Evolutionary conservation across 1,140 invertebrate species (phyloP), one percentile per base, ranked within the genome.

Genomic region (Fopius arisanus): DNA sequence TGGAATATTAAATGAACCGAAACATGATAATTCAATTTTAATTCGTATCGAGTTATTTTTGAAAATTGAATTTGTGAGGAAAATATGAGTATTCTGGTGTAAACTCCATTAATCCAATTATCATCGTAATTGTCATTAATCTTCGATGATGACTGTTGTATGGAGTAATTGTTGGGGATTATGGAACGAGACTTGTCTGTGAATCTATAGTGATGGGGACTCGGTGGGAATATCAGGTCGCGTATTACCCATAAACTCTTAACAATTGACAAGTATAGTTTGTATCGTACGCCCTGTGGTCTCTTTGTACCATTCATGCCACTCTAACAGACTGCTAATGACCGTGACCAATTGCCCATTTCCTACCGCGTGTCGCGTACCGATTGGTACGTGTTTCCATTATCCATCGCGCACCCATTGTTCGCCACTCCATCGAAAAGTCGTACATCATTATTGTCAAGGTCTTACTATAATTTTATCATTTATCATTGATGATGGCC

Each of bases 261-360:
- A 26, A 54, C 48, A 54, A 40, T 67, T 67, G 66, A 40, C 21
- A 41, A 19, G 21, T 0, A 43, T 19, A 12, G 29, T 68, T 67
- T 63, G 48, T 54, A 54, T 26, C 48, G 21, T 26, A 54, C 48
- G 48, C 21, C 21, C 40, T 26, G 41, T 48, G 67, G 72, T 68
- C 21, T 73, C 40, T n/a, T 54, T 26, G 21, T 59, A 43, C 21
- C 23, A 14, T 68, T 48, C 66, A 29, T 69, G 14, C 40, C 62
- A 26, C 65, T 76, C 29, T 68, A 70, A 75, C 71, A 41, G 68
- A 78, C 29, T 73, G 68, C 76, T 75, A 75, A 72, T 70, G 70
- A 75, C 77, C 70, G 67, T 67, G 67, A 75, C 75, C 77, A 76
- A 75, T 78, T 75, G 77, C 70, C 75, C 73, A 65, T 76, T 78